Evolutionary conservation across 2,888 invertebrate species (phyloP).

Genomic region (Drosophila kambysellisi): DNA sequence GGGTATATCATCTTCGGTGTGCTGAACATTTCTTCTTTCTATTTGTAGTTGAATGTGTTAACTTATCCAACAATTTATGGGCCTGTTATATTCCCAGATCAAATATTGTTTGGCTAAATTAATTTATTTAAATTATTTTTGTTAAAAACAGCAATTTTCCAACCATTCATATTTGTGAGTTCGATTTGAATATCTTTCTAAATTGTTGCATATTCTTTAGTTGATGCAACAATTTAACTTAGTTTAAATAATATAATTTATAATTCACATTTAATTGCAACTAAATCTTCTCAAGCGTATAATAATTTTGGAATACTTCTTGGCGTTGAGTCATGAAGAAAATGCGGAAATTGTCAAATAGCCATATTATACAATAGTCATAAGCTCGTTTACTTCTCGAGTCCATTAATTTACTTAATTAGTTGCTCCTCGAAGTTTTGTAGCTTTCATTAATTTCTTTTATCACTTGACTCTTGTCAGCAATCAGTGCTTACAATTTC

Average conservation of each 20-base stretch:
- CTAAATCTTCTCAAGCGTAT: background rate
- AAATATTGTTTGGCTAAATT: background rate
- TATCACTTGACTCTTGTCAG: slow-evolving; percentile 35
- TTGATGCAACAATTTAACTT: background rate
- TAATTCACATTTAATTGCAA: background rate
- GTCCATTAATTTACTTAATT: slow-evolving; percentile 14
- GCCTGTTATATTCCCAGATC: background rate
- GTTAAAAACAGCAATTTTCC: background rate
- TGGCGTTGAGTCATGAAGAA: background rate
- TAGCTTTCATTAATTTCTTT: slow-evolving; percentile 57
- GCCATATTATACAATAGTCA: slow-evolving; percentile 2
- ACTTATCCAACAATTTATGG: no score
- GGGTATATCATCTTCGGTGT: background rate
- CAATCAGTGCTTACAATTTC: slow-evolving; percentile 45
- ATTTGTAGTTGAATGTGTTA: background rate
- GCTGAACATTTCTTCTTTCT: background rate
- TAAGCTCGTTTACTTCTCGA: background rate
- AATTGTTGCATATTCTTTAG: background rate
- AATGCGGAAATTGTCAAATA: background rate
- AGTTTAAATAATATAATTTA: background rate
- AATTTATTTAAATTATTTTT: background rate
- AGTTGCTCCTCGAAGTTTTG: slow-evolving; percentile 16
- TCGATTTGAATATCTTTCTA: background rate
- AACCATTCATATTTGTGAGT: background rate
- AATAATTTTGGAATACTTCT: background rate